Evolutionary conservation across 2,888 invertebrate species (phyloP).

Genomic region (Byasa hedistus): DNA sequence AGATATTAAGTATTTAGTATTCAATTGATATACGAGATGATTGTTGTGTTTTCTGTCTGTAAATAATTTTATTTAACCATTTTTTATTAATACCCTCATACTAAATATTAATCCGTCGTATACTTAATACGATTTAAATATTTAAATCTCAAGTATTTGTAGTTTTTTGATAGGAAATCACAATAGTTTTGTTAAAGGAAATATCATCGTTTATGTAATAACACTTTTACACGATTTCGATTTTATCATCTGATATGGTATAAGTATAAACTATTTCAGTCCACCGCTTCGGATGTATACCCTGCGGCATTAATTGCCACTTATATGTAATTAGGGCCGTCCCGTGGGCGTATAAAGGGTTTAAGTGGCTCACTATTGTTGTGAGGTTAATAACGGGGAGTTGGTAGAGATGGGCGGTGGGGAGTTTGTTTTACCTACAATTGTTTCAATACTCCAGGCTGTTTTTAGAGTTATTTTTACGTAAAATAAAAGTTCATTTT

Average conservation of each 20-base stretch:
- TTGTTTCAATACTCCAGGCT: constrained; percentile 4
- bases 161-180: too few species aligned
- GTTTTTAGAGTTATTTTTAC: neutral
- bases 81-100: too few species aligned
- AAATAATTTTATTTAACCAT: too few species aligned
- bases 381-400: constrained; percentile 10
- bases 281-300: constrained; percentile 7
- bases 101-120: too few species aligned
- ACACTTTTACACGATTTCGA: neutral
- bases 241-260: neutral
- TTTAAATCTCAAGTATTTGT: too few species aligned
- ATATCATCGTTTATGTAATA: too few species aligned
- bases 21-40: too few species aligned
- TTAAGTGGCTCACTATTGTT: constrained; percentile 9
- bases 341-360: constrained; percentile 14
- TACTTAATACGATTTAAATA: too few species aligned
- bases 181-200: too few species aligned
- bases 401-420: neutral
- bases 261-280: neutral
- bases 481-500: too few species aligned
- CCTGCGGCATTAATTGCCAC: constrained; percentile 14
- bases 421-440: constrained; percentile 11
- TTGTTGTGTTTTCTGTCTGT: too few species aligned
- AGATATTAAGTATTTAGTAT: too few species aligned
- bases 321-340: constrained; percentile 14